Percentiles rank a stretch among this genome's conserved stretches.
phyloP scores from a whole-genome alignment of 2,888 invertebrate species.

The Gortyna flavago region DNA sequence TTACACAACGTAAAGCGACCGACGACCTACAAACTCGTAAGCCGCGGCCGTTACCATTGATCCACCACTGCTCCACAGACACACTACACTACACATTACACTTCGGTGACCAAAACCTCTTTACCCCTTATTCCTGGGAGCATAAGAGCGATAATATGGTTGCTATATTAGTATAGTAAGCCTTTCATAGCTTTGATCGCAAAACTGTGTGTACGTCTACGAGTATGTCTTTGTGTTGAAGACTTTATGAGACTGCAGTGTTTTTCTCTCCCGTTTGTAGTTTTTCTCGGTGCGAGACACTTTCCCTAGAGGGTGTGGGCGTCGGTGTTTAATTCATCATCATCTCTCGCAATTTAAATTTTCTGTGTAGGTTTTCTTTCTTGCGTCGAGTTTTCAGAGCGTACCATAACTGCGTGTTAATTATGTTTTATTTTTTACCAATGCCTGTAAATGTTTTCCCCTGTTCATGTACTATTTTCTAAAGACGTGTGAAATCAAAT shows the following conservation, averaged over 20 bases:
- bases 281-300: background rate
- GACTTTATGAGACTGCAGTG: slow-evolving; percentile 7
- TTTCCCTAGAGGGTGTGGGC: slow-evolving; percentile 27
- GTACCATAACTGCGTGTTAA: background rate
- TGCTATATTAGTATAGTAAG: background rate
- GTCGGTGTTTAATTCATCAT: slow-evolving; percentile 34
- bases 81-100: too few relatives aligned
- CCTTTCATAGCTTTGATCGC: slow-evolving; percentile 15
- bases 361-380: slow-evolving; percentile 15
- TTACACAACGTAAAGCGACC: background rate
- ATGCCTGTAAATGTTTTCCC: background rate
- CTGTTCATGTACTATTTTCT: background rate
- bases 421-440: background rate
- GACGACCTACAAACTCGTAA: background rate
- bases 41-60: too few relatives aligned
- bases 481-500: background rate
- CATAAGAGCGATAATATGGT: background rate
- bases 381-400: background rate
- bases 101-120: background rate
- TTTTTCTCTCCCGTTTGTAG: slow-evolving; percentile 3
- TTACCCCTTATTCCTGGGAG: background rate
- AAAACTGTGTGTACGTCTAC: background rate
- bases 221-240: slow-evolving; percentile 15
- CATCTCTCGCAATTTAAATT: slow-evolving; percentile 14
- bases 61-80: background rate